These are phyloP conservation scores for Heteromyza rotundicornis DNA, from an alignment of 2,888 invertebrate genomes.

Conservation along the genomic window DNA sequence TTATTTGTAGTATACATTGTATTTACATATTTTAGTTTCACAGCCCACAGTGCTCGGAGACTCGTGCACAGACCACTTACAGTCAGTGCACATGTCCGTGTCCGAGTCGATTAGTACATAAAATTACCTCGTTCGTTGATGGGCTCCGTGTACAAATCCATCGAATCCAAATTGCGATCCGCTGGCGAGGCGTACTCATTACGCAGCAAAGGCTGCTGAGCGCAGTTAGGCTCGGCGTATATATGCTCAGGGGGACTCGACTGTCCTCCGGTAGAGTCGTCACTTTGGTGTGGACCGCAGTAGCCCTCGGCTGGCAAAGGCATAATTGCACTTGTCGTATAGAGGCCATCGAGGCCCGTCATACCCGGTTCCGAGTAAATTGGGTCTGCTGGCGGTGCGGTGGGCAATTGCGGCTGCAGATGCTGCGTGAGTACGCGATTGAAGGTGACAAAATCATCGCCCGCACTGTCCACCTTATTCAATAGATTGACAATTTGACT, in stretches of 20 bases:
- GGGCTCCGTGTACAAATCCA: constrained; percentile 55
- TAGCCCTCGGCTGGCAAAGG: constrained; percentile 9
- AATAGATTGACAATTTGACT: constrained; percentile 48
- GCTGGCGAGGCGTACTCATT: constrained; percentile 54
- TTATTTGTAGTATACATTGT: background rate
- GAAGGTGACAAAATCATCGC: constrained; percentile 48
- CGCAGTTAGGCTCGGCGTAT: constrained; percentile 54
- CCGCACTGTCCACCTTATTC: constrained; percentile 41
- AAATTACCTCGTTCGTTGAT: constrained; percentile 52
- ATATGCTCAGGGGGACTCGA: constrained; percentile 45
- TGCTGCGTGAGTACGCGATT: constrained; percentile 50
- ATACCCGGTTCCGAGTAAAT: constrained; percentile 51
- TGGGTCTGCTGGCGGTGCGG: constrained; percentile 41
- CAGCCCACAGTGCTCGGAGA: constrained; percentile 14
- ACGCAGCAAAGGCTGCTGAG: constrained; percentile 49
- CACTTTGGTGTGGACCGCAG: background rate
- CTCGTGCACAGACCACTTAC: background rate
- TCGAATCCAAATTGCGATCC: constrained; percentile 43
- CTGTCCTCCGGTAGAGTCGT: constrained; percentile 8
- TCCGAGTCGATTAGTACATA: background rate
- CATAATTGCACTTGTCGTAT: constrained; percentile 30
- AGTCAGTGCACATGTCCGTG: background rate
- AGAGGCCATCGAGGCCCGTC: constrained; percentile 31
- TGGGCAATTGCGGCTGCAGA: constrained; percentile 40
- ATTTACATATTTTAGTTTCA: constrained; percentile 16